Percentiles rank a stretch among this genome's conserved stretches.
These are phyloP conservation scores for Cherax destructor DNA, from an alignment of 1,140 invertebrate species.

Conservation along the genomic window DNA sequence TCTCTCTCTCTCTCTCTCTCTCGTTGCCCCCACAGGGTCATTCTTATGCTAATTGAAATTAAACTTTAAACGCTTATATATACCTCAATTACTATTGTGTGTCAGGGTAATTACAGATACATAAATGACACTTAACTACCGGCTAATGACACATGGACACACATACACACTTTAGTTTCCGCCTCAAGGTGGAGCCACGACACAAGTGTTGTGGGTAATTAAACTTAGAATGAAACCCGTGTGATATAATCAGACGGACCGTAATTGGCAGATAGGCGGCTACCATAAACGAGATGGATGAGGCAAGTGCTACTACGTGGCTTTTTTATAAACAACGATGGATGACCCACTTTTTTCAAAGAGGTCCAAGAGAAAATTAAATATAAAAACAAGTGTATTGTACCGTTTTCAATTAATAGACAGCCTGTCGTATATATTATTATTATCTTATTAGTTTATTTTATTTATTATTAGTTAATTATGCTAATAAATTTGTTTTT, in stretches of 20 bases:
- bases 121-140: neutral
- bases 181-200: neutral
- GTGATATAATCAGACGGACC: neutral
- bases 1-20: neutral
- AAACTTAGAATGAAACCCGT: neutral
- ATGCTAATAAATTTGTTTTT: no score
- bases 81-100: neutral
- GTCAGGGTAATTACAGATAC: neutral
- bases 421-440: no score
- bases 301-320: no score
- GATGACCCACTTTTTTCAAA: no score
- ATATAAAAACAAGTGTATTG: no score
- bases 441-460: no score
- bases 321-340: no score
- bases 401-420: no score
- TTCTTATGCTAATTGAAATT: conserved; percentile 5
- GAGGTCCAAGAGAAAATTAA: no score
- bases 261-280: neutral
- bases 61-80: neutral
- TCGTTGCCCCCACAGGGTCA: neutral
- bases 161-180: neutral
- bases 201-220: neutral
- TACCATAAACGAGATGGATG: no score
- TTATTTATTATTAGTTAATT: no score
- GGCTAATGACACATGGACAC: neutral